These are phyloP conservation scores for Prionailurus viverrinus DNA, from an alignment of 2,113 vertebrate genomes.

Conservation along the genomic window DNA sequence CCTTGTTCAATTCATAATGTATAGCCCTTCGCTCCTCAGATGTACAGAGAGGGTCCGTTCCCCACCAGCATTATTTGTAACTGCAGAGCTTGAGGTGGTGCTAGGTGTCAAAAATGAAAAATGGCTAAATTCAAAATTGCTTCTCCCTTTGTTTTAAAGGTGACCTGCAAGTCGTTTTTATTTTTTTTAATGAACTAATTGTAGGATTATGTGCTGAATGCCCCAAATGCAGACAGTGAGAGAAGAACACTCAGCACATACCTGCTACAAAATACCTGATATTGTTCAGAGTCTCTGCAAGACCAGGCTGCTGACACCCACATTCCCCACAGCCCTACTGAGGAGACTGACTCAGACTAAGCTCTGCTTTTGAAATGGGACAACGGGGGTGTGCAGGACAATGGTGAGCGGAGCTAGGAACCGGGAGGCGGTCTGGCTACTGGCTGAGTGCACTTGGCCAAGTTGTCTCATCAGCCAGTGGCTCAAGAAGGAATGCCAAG, in stretches of 20 bases:
- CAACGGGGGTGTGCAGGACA: neutral
- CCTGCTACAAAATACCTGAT: slow-evolving; percentile 70
- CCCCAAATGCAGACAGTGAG: slow-evolving; percentile 72
- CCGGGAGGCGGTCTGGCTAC: neutral
- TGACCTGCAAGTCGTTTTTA: slow-evolving; percentile 77
- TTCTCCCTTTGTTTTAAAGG: slow-evolving; percentile 84
- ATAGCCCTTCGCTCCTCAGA: slow-evolving; percentile 75
- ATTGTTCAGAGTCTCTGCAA: slow-evolving; percentile 64
- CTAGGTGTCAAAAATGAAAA: slow-evolving; percentile 83
- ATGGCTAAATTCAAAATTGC: slow-evolving; percentile 84
- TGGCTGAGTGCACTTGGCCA: slow-evolving; percentile 36
- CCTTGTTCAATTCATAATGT: slow-evolving; percentile 79
- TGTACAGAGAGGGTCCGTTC: slow-evolving; percentile 52
- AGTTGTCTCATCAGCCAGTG: neutral
- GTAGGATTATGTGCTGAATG: slow-evolving; percentile 83
- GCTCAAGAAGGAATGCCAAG: neutral
- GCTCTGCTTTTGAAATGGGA: neutral
- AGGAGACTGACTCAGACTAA: neutral
- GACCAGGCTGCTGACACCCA: slow-evolving; percentile 74
- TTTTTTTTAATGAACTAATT: slow-evolving; percentile 84
- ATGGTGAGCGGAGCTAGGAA: neutral
- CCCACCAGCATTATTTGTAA: slow-evolving; percentile 80
- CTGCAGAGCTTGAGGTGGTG: slow-evolving; percentile 77
- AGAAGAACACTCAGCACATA: slow-evolving; percentile 81
- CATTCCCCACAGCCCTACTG: slow-evolving; percentile 1